Percentiles rank a stretch among this genome's conserved stretches.
Conservation (phyloP, 1,140 invertebrate species). For the Delia radicum region DNA sequence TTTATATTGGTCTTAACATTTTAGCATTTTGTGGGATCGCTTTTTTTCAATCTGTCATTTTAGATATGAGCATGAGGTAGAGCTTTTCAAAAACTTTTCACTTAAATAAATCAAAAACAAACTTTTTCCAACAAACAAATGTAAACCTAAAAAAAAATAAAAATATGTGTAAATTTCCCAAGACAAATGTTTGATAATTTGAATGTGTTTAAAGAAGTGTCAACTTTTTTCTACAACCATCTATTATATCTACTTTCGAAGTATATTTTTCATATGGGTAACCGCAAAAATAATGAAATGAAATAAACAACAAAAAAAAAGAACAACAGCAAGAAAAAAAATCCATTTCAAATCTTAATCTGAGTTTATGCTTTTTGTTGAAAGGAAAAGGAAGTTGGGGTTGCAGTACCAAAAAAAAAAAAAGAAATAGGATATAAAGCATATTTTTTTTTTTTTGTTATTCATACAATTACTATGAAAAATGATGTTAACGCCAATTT, state of each 20-base stretch:
- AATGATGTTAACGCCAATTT: slow-evolving; percentile 11
- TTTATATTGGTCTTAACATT: not conserved
- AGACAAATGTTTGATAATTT: slow-evolving; percentile 5
- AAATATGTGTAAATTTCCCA: not conserved
- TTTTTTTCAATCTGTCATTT: not conserved
- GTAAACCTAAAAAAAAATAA: not conserved
- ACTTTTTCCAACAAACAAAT: not conserved
- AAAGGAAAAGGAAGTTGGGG: not conserved
- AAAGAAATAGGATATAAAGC: not conserved
- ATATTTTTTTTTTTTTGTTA: not conserved
- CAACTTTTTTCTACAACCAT: not conserved
- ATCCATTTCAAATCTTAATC: not conserved
- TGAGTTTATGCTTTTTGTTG: not conserved
- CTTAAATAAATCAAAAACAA: not conserved
- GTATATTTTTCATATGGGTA: not conserved
- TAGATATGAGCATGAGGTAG: not conserved
- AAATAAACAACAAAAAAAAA: not conserved
- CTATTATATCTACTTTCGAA: not conserved
- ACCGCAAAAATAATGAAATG: not conserved
- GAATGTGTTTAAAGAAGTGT: not conserved
- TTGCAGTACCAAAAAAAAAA: too few relatives aligned
- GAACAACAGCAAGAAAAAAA: not conserved
- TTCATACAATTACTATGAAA: not conserved
- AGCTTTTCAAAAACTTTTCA: not conserved
- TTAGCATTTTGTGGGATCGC: not conserved